Conservation (phyloP, 2,888 invertebrate genomes). For the Smittia sp. region DNA sequence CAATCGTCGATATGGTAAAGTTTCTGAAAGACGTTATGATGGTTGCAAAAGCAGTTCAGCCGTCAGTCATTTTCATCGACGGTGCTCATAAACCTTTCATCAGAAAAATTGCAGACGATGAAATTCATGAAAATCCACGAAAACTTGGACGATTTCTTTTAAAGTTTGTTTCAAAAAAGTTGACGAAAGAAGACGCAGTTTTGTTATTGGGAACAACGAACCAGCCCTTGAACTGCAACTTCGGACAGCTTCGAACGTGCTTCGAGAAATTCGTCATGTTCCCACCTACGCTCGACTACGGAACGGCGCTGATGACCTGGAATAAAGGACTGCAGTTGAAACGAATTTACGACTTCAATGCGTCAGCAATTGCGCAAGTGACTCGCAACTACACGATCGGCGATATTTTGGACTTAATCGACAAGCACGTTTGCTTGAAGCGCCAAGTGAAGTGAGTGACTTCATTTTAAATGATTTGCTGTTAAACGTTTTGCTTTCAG, state of each 20-base stretch:
- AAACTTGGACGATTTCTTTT: slow-evolving; percentile 56
- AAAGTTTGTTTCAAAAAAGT: slow-evolving; percentile 56
- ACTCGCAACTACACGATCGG: slow-evolving; percentile 50
- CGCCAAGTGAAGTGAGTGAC: slow-evolving; percentile 47
- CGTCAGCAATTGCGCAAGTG: slow-evolving; percentile 48
- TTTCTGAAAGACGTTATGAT: slow-evolving; percentile 62
- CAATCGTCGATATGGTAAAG: slow-evolving; percentile 61
- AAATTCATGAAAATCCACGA: slow-evolving; percentile 54
- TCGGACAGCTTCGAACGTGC: slow-evolving; percentile 46
- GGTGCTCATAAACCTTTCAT: slow-evolving; percentile 59
- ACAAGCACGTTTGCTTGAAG: slow-evolving; percentile 46
- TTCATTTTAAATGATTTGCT: neutral
- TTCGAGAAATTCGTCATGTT: slow-evolving; percentile 50
- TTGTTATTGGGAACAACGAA: slow-evolving; percentile 57
- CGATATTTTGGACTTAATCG: slow-evolving; percentile 49
- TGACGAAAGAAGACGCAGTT: slow-evolving; percentile 58
- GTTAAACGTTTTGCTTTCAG: neutral
- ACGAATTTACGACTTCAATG: slow-evolving; percentile 45
- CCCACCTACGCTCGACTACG: slow-evolving; percentile 50
- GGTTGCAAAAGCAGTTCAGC: slow-evolving; percentile 60
- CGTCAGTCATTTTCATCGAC: slow-evolving; percentile 60
- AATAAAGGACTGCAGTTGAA: slow-evolving; percentile 47
- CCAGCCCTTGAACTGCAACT: slow-evolving; percentile 56
- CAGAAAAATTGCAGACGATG: slow-evolving; percentile 53
- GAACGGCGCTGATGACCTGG: slow-evolving; percentile 49